Percentiles rank a stretch among this genome's conserved stretches.
phyloP scores from a whole-genome alignment of 2,797 vertebrate genomes.

The Echiichthys vipera region DNA sequence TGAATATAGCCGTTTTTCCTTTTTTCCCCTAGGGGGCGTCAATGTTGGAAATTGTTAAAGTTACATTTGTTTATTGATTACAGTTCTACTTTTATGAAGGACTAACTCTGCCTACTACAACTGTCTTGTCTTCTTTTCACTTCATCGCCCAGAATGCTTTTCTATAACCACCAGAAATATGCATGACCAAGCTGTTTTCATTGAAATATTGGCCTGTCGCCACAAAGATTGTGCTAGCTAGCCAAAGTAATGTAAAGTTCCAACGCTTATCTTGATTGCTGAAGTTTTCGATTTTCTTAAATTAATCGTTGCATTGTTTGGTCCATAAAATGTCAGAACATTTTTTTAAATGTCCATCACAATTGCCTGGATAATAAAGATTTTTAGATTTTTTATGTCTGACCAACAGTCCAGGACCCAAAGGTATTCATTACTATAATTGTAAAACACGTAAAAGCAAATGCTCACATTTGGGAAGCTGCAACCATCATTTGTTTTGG shows the following conservation, averaged over 20 bases:
- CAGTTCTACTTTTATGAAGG: background rate
- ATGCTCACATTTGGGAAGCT: background rate
- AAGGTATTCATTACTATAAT: slow-evolving; percentile 5
- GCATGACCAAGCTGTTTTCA: background rate
- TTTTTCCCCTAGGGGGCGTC: background rate
- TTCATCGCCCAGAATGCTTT: slow-evolving; percentile 25
- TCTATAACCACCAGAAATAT: background rate
- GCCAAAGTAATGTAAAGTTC: background rate
- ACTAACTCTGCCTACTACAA: background rate
- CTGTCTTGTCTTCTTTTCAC: slow-evolving; percentile 8
- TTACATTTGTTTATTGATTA: background rate
- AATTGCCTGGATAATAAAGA: background rate
- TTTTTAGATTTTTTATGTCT: background rate
- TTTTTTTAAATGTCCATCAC: background rate
- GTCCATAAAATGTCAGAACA: background rate
- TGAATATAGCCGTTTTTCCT: background rate
- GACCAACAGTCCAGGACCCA: background rate
- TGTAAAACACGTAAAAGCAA: background rate
- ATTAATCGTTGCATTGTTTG: background rate
- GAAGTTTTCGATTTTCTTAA: background rate
- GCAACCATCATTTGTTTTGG: background rate
- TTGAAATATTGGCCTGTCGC: background rate
- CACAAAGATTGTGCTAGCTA: background rate
- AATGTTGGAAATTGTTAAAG: background rate
- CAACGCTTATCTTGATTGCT: background rate